These are phyloP conservation scores for Nephrotoma guestfalica DNA, from an alignment of 2,888 invertebrate genomes.

Conservation along the genomic window DNA sequence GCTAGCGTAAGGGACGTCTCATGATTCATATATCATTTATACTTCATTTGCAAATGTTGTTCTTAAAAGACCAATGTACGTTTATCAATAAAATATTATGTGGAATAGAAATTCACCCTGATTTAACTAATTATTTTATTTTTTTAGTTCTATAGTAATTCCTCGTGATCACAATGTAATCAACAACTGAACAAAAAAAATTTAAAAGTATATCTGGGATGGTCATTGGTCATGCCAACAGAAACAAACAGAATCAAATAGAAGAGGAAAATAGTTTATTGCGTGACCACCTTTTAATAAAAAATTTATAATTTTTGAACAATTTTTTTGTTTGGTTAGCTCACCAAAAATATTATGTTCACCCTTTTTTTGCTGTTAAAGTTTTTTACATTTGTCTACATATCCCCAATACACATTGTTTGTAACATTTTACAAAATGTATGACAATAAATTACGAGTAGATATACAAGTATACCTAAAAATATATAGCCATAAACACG, in stretches of 20 bases:
- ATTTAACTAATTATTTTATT: neutral
- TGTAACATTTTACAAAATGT: too few species aligned
- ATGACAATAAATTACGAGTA: too few species aligned
- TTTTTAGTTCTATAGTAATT: neutral
- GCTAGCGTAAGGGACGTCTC: too few species aligned
- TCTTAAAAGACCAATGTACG: neutral
- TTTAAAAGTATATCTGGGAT: neutral
- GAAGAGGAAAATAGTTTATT: neutral
- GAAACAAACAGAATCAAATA: neutral
- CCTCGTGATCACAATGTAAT: neutral
- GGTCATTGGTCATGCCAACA: neutral
- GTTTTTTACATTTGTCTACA: neutral
- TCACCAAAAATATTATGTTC: neutral
- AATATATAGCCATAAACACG: neutral
- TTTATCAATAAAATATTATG: too few species aligned
- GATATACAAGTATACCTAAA: neutral
- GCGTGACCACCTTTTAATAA: neutral
- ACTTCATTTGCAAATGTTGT: neutral
- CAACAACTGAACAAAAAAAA: neutral
- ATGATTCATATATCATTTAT: neutral
- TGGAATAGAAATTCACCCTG: neutral
- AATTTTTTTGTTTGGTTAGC: neutral
- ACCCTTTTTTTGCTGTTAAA: neutral
- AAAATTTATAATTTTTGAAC: neutral
- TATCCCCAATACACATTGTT: neutral